phyloP scores from a whole-genome alignment of 1,140 invertebrate genomes.

The Saccostrea echinata region DNA sequence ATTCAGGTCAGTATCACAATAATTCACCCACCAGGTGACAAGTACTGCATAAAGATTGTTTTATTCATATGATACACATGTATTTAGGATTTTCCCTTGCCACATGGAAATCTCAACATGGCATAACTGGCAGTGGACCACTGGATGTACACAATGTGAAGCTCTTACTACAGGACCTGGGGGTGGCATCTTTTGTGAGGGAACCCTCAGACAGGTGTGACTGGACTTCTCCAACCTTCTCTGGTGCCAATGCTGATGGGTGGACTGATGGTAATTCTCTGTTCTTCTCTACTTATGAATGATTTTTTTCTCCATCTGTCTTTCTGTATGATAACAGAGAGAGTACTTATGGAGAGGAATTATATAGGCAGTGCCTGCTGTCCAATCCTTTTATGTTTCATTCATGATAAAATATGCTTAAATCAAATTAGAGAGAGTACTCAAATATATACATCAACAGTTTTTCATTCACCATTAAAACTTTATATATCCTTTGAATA shows the following conservation, averaged over 20 bases:
- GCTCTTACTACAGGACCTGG: constrained; percentile 44
- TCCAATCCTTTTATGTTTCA: too few species aligned
- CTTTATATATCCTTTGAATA: too few species aligned
- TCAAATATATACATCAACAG: too few species aligned
- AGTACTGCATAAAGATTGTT: neutral
- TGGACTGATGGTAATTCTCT: constrained; percentile 47
- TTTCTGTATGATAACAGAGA: too few species aligned
- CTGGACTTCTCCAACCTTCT: neutral
- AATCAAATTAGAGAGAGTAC: too few species aligned
- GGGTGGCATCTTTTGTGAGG: constrained; percentile 44
- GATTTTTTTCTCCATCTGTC: too few species aligned
- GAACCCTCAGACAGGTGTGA: constrained; percentile 44
- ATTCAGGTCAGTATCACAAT: constrained; percentile 40
- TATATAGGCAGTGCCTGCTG: too few species aligned
- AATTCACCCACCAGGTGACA: neutral
- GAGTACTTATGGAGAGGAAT: too few species aligned
- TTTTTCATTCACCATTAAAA: too few species aligned
- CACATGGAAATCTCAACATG: constrained; percentile 41
- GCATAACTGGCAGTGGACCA: constrained; percentile 7
- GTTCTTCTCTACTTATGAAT: neutral
- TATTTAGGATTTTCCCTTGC: constrained; percentile 44
- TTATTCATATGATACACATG: constrained; percentile 9
- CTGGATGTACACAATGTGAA: constrained; percentile 24
- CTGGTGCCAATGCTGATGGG: constrained; percentile 18
- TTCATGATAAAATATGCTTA: too few species aligned